Conservation (phyloP, 2,797 vertebrate genomes). For the Lates japonicus region DNA sequence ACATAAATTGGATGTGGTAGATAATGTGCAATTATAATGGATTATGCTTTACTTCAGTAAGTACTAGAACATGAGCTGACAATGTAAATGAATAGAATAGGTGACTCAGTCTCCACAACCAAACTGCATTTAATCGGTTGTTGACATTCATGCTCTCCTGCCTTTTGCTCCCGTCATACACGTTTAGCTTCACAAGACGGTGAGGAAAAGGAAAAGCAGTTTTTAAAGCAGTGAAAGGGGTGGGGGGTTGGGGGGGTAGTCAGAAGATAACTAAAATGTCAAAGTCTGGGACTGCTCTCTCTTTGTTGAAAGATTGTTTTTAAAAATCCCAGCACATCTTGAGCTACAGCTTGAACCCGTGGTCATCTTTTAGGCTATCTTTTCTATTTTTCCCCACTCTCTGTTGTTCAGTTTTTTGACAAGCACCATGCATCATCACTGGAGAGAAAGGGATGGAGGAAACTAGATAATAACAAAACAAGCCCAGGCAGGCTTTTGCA, state of each 20-base stretch:
- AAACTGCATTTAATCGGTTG: constrained; percentile 58
- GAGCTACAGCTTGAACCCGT: constrained; percentile 40
- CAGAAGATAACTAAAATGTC: constrained; percentile 63
- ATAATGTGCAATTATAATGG: constrained; percentile 55
- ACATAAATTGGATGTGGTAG: constrained; percentile 44
- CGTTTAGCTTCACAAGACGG: constrained; percentile 52
- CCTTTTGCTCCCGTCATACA: constrained; percentile 58
- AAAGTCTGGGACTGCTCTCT: constrained; percentile 40
- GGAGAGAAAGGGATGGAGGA: constrained; percentile 21
- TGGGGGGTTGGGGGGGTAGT: neutral
- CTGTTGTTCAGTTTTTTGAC: constrained; percentile 63
- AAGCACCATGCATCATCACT: constrained; percentile 70
- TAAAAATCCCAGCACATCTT: constrained; percentile 28
- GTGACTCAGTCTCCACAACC: constrained; percentile 38
- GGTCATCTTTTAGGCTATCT: constrained; percentile 53
- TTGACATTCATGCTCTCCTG: constrained; percentile 62
- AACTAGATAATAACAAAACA: constrained; percentile 58
- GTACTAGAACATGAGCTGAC: constrained; percentile 17
- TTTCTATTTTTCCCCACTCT: constrained; percentile 22
- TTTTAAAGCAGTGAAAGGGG: constrained; percentile 35
- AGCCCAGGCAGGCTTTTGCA: constrained; percentile 44
- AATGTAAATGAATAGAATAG: constrained; percentile 36
- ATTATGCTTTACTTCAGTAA: constrained; percentile 45
- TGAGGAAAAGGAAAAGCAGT: constrained; percentile 22
- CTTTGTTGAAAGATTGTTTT: constrained; percentile 18